Conservation (phyloP, 1,140 invertebrate genomes). For the Archegozetes longisetosus region DNA sequence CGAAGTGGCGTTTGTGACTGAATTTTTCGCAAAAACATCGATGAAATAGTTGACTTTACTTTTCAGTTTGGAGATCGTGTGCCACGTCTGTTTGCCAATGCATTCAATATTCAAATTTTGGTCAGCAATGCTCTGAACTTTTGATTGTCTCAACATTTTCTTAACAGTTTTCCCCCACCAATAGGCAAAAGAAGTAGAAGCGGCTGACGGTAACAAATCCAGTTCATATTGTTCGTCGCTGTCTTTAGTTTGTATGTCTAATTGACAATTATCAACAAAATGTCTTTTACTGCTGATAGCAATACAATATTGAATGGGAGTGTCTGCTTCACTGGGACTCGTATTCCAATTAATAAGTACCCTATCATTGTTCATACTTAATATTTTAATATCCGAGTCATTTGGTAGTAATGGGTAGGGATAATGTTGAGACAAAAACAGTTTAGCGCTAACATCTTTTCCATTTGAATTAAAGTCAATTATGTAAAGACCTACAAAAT, state of each 20-base stretch:
- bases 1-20: conserved; percentile 21
- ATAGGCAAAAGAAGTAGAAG: neutral
- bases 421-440: neutral
- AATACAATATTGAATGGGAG: conserved; percentile 6
- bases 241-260: neutral
- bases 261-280: neutral
- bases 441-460: neutral
- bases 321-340: neutral
- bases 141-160: neutral
- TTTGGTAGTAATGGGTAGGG: neutral
- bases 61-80: conserved; percentile 23
- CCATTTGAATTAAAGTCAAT: neutral
- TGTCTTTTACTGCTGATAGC: neutral
- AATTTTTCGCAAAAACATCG: conserved; percentile 28
- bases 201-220: neutral
- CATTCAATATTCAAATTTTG: neutral
- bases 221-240: neutral
- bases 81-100: conserved; percentile 21
- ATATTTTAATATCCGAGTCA: neutral
- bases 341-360: neutral
- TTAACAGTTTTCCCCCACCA: neutral
- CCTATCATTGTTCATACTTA: neutral
- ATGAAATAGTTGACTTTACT: conserved; percentile 26
- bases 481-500: conserved; percentile 9
- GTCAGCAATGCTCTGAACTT: neutral